These are phyloP conservation scores for Calameuta idolon DNA, from an alignment of 2,888 invertebrate genomes.

Conservation along the genomic window DNA sequence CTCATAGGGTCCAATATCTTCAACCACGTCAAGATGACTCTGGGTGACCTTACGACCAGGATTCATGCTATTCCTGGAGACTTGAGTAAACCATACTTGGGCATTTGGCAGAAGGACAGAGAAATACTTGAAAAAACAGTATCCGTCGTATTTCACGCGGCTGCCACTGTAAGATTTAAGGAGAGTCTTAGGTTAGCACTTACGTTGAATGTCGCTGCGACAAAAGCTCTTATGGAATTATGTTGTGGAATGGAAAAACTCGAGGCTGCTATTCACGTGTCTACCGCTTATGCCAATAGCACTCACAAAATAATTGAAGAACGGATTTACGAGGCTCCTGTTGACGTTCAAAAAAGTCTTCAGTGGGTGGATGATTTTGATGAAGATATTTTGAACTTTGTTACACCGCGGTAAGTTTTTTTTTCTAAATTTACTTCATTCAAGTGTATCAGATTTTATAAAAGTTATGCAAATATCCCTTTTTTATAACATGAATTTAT, in stretches of 20 bases:
- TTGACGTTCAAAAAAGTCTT: slow-evolving; percentile 77
- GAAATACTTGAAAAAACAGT: slow-evolving; percentile 74
- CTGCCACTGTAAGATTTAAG: slow-evolving; percentile 81
- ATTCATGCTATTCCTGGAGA: slow-evolving; percentile 77
- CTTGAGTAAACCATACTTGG: slow-evolving; percentile 74
- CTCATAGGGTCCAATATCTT: background rate
- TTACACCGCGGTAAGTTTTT: slow-evolving; percentile 69
- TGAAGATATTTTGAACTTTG: slow-evolving; percentile 72
- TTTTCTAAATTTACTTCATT: no score
- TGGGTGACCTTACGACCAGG: background rate
- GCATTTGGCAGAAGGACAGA: slow-evolving; percentile 75
- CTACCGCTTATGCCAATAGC: slow-evolving; percentile 17
- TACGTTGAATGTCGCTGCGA: slow-evolving; percentile 88
- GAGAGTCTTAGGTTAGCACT: slow-evolving; percentile 88
- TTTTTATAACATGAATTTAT: no score
- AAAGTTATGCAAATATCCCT: no score
- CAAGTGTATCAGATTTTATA: no score
- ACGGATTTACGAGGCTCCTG: slow-evolving; percentile 78
- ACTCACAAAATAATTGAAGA: slow-evolving; percentile 76
- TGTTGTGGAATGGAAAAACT: slow-evolving; percentile 79
- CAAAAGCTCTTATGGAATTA: slow-evolving; percentile 83
- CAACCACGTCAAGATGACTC: background rate
- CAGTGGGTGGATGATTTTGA: slow-evolving; percentile 79
- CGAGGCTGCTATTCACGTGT: slow-evolving; percentile 32
- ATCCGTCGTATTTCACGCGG: slow-evolving; percentile 82